These are phyloP conservation scores for Perca flavescens DNA, from an alignment of 2,113 vertebrate species.

Conservation along the genomic window DNA sequence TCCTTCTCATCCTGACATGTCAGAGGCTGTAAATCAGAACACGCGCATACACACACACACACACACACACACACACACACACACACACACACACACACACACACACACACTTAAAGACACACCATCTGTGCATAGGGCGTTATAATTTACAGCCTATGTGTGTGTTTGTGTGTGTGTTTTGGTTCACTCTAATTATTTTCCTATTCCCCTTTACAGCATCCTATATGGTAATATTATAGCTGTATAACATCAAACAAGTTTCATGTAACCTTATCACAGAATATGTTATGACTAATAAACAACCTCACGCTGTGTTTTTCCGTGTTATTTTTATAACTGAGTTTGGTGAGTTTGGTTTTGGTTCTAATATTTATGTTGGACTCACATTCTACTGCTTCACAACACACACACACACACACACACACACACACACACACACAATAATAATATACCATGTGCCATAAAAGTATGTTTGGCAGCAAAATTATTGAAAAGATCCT, in stretches of 20 bases:
- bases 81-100: constrained; percentile 24
- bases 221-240: constrained; percentile 41
- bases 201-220: constrained; percentile 55
- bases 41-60: constrained; percentile 32
- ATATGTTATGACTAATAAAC: constrained; percentile 43
- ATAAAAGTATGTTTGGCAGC: constrained; percentile 37
- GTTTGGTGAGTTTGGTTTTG: constrained; percentile 36
- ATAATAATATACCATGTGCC: constrained; percentile 45
- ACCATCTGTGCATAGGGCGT: constrained; percentile 64
- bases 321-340: constrained; percentile 16
- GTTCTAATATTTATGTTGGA: constrained; percentile 40
- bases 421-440: constrained; percentile 19
- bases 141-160: constrained; percentile 63
- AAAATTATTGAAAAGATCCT: constrained; percentile 36
- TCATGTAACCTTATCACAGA: constrained; percentile 18
- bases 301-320: constrained; percentile 1
- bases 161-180: constrained; percentile 40
- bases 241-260: constrained; percentile 20
- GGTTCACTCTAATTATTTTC: constrained; percentile 67
- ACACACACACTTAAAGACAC: constrained; percentile 17
- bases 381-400: constrained; percentile 25
- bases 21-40: constrained; percentile 71
- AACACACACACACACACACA: neutral
- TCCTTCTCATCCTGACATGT: constrained; percentile 72
- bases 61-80: constrained; percentile 5